These are phyloP conservation scores for Tenodera sinensis DNA, from an alignment of 2,888 invertebrate genomes.

Conservation along the genomic window DNA sequence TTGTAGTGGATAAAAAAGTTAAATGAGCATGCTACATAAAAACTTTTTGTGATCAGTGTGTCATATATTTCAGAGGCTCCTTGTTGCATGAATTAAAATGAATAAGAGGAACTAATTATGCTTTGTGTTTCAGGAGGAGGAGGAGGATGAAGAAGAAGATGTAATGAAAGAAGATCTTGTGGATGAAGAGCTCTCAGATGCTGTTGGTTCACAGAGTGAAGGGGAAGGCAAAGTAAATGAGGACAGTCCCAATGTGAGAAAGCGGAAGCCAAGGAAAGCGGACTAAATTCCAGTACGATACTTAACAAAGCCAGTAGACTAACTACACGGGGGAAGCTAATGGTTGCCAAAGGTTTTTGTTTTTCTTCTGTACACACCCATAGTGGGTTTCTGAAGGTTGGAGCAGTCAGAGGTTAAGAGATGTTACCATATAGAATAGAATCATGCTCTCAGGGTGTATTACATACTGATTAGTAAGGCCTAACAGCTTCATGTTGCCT, in stretches of 20 bases:
- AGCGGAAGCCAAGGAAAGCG: constrained; percentile 70
- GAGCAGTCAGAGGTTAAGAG: background rate
- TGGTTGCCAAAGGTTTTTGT: background rate
- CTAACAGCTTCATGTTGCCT: background rate
- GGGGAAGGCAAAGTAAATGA: constrained; percentile 40
- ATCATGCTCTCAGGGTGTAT: background rate
- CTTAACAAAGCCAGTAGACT: background rate
- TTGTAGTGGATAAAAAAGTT: too few species aligned
- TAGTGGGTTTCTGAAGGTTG: background rate
- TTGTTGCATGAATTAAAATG: too few species aligned
- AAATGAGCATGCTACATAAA: too few species aligned
- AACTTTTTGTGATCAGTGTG: too few species aligned
- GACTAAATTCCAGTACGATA: constrained; percentile 49
- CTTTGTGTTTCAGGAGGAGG: constrained; percentile 40
- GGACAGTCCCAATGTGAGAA: constrained; percentile 58
- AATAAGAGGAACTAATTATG: background rate
- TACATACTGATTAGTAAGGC: background rate
- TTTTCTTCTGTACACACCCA: background rate
- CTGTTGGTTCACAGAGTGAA: constrained; percentile 44
- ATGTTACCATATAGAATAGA: background rate
- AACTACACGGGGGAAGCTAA: background rate
- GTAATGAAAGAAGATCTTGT: constrained; percentile 65
- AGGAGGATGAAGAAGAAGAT: constrained; percentile 48
- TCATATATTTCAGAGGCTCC: too few species aligned
- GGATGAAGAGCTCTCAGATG: constrained; percentile 53